Percentiles rank a stretch among this genome's conserved stretches.
Evolutionary conservation across 2,888 invertebrate species (phyloP).

Genomic region (Noctua fimbriata): DNA sequence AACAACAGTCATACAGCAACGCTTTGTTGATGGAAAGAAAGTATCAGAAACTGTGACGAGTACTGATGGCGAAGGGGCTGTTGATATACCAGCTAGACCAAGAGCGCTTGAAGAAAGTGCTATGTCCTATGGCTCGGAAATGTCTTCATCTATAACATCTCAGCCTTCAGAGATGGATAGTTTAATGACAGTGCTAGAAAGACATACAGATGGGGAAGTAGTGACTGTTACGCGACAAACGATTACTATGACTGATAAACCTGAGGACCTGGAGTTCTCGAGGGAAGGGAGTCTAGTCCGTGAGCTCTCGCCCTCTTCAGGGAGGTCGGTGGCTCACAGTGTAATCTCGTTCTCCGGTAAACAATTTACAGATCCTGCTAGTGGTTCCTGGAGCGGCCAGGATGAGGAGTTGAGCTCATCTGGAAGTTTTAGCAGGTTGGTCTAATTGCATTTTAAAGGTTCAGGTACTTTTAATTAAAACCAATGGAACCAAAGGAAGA

Average conservation of each 20-base stretch:
- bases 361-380: slow-evolving; percentile 90
- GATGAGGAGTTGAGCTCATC: slow-evolving; percentile 89
- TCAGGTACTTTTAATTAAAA: neutral
- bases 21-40: slow-evolving; percentile 87
- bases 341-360: slow-evolving; percentile 86
- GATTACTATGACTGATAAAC: slow-evolving; percentile 82
- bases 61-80: slow-evolving; percentile 84
- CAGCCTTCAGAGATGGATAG: slow-evolving; percentile 89
- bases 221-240: slow-evolving; percentile 84
- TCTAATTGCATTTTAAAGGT: slow-evolving; percentile 3
- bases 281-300: slow-evolving; percentile 84
- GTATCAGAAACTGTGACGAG: slow-evolving; percentile 86
- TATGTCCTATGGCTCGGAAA: slow-evolving; percentile 87
- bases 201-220: slow-evolving; percentile 85
- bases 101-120: slow-evolving; percentile 82
- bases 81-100: slow-evolving; percentile 85
- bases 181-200: slow-evolving; percentile 87
- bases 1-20: slow-evolving; percentile 87
- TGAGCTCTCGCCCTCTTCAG: slow-evolving; percentile 89
- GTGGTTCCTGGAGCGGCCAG: slow-evolving; percentile 90
- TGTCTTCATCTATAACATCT: slow-evolving; percentile 88
- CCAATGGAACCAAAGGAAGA: neutral
- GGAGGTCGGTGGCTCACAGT: slow-evolving; percentile 88
- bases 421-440: slow-evolving; percentile 88
- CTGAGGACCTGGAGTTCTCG: slow-evolving; percentile 85